These are phyloP conservation scores for Ophion costatus DNA, from an alignment of 2,888 invertebrate species.

Conservation along the genomic window DNA sequence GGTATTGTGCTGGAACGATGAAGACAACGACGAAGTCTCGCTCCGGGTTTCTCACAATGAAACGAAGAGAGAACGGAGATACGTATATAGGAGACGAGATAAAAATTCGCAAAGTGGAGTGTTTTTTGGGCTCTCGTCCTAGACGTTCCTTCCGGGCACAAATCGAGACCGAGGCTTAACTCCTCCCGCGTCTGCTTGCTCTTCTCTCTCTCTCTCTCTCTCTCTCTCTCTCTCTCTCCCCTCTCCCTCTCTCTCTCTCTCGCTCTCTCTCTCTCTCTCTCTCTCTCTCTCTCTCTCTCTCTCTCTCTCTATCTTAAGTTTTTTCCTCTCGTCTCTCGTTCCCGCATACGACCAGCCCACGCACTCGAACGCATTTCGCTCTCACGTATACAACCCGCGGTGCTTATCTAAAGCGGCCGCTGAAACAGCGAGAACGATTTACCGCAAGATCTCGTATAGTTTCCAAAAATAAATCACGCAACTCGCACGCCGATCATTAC, in stretches of 20 bases:
- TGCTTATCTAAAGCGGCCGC: conserved; percentile 65
- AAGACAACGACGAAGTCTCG: conserved; percentile 51
- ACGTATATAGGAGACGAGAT: conserved; percentile 40
- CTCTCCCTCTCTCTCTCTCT: not conserved
- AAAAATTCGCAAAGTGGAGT: conserved; percentile 74
- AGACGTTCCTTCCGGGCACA: conserved; percentile 76
- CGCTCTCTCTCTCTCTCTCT: not conserved
- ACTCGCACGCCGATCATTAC: conserved; percentile 74
- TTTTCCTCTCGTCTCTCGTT: conserved; percentile 18
- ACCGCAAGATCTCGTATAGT: conserved; percentile 66
- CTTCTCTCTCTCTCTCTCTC: not conserved
- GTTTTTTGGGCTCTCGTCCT: conserved; percentile 58
- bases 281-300: too few species aligned
- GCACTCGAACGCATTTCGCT: conserved; percentile 49
- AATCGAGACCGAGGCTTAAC: conserved; percentile 60
- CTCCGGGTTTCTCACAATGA: conserved; percentile 43
- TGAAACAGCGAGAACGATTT: conserved; percentile 34
- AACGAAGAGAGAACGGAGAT: conserved; percentile 17
- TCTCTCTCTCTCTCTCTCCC: conserved; percentile 7
- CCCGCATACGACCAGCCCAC: conserved; percentile 50
- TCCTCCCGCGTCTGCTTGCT: conserved; percentile 51
- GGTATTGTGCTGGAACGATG: conserved; percentile 44
- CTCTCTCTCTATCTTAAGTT: not conserved
- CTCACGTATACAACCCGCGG: conserved; percentile 24
- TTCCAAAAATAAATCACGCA: conserved; percentile 80